These are phyloP conservation scores for Nylanderia fulva DNA, from an alignment of 1,140 invertebrate genomes.

Conservation along the genomic window DNA sequence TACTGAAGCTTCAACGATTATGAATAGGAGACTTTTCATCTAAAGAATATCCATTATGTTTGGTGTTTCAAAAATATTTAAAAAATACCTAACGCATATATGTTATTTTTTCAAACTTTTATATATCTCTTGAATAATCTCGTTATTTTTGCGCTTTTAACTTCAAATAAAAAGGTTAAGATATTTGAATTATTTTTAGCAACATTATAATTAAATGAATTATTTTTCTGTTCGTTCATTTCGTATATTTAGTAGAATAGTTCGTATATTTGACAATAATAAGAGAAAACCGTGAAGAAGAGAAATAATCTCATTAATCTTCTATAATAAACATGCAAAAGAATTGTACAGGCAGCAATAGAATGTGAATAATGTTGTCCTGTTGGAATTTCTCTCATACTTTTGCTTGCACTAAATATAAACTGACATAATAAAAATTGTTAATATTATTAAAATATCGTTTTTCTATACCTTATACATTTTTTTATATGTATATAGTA, in stretches of 20 bases:
- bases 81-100: no score
- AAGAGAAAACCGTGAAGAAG: neutral
- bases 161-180: no score
- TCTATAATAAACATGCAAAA: neutral
- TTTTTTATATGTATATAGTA: no score
- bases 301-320: slow-evolving; percentile 7
- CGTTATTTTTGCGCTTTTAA: neutral
- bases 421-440: neutral
- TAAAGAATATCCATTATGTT: no score
- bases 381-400: neutral
- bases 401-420: neutral
- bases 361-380: neutral
- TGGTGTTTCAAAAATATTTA: no score
- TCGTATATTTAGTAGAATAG: neutral
- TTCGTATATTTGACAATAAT: neutral
- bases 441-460: neutral
- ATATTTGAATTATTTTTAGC: no score
- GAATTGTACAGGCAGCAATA: neutral
- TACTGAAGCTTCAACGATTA: no score
- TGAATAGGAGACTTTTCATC: no score
- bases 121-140: neutral
- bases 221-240: neutral
- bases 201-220: neutral
- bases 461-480: neutral
- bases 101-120: neutral